phyloP scores from a whole-genome alignment of 2,797 vertebrate genomes.

The Peromyscus nudipes region DNA sequence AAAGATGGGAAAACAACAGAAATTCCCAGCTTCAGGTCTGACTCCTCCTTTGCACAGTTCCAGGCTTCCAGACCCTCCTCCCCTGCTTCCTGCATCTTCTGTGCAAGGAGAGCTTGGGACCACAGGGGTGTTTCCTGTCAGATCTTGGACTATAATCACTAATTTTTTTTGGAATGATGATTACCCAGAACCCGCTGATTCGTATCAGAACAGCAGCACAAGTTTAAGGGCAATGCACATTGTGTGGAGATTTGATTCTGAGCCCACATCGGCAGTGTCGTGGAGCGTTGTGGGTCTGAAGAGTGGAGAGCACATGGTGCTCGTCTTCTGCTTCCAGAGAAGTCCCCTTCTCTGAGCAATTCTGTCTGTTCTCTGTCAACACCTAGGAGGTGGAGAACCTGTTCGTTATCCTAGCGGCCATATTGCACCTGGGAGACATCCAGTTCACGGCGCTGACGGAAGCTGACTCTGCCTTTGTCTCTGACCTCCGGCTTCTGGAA shows the following conservation, averaged over 20 bases:
- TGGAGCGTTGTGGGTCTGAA: neutral
- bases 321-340: neutral
- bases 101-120: neutral
- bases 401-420: slow-evolving; percentile 93
- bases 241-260: neutral
- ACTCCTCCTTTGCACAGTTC: neutral
- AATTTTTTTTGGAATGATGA: neutral
- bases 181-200: neutral
- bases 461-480: slow-evolving; percentile 91
- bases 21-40: neutral
- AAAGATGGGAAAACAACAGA: neutral
- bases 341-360: slow-evolving; percentile 28
- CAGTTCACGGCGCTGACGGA: slow-evolving; percentile 92
- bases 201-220: neutral
- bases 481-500: slow-evolving; percentile 95
- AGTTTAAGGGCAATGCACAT: neutral
- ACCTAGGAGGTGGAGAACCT: slow-evolving; percentile 95
- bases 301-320: neutral
- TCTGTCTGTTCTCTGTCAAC: slow-evolving; percentile 69
- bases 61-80: neutral
- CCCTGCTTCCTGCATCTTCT: neutral
- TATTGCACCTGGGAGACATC: slow-evolving; percentile 95
- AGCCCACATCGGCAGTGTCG: neutral
- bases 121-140: neutral
- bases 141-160: no score